A percentile compares a stretch with the other conserved stretches of the same genome.
These are phyloP conservation scores for Malacoraja senta DNA, from an alignment of 2,797 vertebrate genomes.

Conservation along the genomic window DNA sequence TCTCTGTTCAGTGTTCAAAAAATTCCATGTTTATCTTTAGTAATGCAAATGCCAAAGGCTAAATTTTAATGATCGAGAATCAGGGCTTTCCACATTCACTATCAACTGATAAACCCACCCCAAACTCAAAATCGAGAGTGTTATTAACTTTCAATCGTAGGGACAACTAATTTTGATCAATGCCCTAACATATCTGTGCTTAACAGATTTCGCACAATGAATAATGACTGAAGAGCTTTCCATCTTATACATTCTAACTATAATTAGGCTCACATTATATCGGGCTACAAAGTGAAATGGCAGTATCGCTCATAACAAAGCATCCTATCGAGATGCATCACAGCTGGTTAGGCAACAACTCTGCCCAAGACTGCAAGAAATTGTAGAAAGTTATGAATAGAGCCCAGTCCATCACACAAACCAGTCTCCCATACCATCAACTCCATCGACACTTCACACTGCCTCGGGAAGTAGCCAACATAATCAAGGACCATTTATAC, in stretches of 20 bases:
- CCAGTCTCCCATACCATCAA: no score
- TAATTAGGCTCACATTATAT: neutral
- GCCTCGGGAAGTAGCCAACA: no score
- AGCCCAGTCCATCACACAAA: no score
- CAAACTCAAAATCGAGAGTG: neutral
- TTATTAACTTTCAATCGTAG: neutral
- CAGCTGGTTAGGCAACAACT: no score
- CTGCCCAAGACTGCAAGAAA: no score
- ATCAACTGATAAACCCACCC: neutral
- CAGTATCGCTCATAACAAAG: no score
- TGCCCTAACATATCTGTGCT: neutral
- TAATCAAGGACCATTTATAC: no score
- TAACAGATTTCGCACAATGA: neutral
- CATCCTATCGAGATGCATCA: no score
- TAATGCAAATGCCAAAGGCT: neutral
- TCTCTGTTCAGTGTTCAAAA: neutral
- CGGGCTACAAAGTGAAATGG: no score
- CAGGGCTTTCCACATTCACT: neutral
- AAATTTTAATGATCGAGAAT: neutral
- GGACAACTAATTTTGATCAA: neutral
- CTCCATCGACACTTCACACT: no score
- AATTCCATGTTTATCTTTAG: neutral
- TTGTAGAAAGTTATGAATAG: no score
- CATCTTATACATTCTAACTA: neutral
- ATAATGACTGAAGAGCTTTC: neutral